Base-by-base conservation (phyloP, 2,888 invertebrate species). In the Crocallis elinguaria region DNA sequence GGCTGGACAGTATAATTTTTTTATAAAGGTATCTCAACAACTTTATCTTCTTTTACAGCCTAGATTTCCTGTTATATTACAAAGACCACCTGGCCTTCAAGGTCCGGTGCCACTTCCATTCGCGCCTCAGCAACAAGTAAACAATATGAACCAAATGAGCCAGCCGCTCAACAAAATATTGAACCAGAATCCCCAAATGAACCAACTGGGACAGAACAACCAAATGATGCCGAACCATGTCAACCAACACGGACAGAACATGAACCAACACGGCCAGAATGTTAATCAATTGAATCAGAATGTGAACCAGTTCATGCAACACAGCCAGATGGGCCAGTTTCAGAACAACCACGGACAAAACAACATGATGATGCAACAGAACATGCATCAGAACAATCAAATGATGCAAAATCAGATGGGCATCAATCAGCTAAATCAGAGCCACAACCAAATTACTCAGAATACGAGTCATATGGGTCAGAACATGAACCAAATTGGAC, bases 31-130 rank as follows among this genome's bases (percentile, higher is more conserved):
- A 19, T 4, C n/a, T n/a, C 12, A 39, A 21, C n/a, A 35, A 30
- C 17, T 27, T 1, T 41, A 25, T 48, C 39, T 45, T 30, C 38
- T 39, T 9, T 78, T 73, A 0, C 77, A 92, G 92, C 89, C 88
- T 35, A 77, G 92, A 66, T 92, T 83, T 73, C 89, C 88, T 17
- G 86, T 92, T 0, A 89, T 92, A 27, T 72, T 91, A 0, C 91
- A 91, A 70, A 72, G 90, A 49, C 89, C 90, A 0, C 89, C 88
- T 0, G 89, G 89, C 0, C 68, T 91, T 0, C 87, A 87, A 56
- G 88, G 86, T 1, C 88, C 89, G 0, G 79, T 88, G 0, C 85
- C 89, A 0, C 63, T 91, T 23, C 88, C 89, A 0, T 90, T 83
- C 57, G 90, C 86, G 0, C 85, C 85, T 0, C 85, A 86, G 60